Percentiles rank a stretch among this genome's conserved stretches.
These are phyloP conservation scores for Drosophila suzukii DNA, from an alignment of 1,140 invertebrate species.

Conservation along the genomic window DNA sequence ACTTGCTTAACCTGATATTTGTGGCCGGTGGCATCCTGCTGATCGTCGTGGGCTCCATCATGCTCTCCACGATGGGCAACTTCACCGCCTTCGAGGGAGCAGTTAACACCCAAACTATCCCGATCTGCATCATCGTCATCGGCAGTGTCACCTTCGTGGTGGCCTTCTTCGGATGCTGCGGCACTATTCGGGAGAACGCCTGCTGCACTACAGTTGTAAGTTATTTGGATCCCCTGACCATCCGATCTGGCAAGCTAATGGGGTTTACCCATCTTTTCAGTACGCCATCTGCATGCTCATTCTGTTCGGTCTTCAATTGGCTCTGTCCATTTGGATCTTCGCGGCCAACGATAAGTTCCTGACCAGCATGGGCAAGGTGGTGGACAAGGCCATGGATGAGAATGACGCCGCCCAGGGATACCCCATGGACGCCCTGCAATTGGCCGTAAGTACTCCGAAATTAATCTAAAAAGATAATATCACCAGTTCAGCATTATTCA, in stretches of 20 bases:
- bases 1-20: conserved; percentile 78
- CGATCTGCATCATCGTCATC: conserved; percentile 89
- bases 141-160: conserved; percentile 90
- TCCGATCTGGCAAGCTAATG: background rate
- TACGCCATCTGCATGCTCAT: conserved; percentile 88
- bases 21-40: conserved; percentile 87
- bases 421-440: conserved; percentile 71
- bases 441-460: conserved; percentile 58
- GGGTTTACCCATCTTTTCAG: conserved; percentile 73
- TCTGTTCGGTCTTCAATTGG: conserved; percentile 88
- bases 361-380: conserved; percentile 80
- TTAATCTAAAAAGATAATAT: background rate
- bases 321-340: conserved; percentile 87
- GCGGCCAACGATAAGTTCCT: conserved; percentile 85
- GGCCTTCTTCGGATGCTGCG: conserved; percentile 93
- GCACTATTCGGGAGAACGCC: conserved; percentile 91
- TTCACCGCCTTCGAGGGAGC: conserved; percentile 85
- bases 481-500: background rate
- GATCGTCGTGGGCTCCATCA: conserved; percentile 87
- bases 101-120: conserved; percentile 85
- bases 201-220: conserved; percentile 92
- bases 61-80: conserved; percentile 85
- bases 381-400: conserved; percentile 76
- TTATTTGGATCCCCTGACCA: conserved; percentile 4
- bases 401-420: conserved; percentile 52